Evolutionary conservation across 23 tunicate genomes (phyloP), one percentile per base, ranked within the genome.

Genomic region (Halocynthia aurantium): DNA sequence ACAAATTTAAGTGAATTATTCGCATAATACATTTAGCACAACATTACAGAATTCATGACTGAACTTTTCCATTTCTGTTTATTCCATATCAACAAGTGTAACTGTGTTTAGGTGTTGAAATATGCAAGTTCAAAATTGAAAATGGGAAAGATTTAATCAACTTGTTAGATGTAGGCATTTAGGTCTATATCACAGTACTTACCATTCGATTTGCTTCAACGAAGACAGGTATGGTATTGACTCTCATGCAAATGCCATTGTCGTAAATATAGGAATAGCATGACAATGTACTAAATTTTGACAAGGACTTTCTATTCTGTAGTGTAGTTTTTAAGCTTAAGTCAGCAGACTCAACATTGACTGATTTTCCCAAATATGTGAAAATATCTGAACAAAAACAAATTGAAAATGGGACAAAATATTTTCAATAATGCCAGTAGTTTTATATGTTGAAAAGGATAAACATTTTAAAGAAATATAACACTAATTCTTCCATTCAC

Each of bases 181-280:
- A 58, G 17, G n/a, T 58, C 17, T 13, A 58, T 58, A n/a, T 51
- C 50, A 9, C 61, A 9, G 13, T 21, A 52, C 86, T 52, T 71
- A 91, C 89, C 69, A 80, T 12, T 81, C 97, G 63, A 53, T 91
- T 91, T 6, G 97, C 97, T 81, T 91, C 87, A 17, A 91, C 82
- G 55, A 86, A 91, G 6, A 83, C 31, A 6, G 97, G 70, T n/a
- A 91, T 52, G 60, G 69, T 81, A 76, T 91, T 91, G n/a, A 76
- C 87, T 55, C 82, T 81, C 55, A 91, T 76, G 22, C 75, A 67
- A 62, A 81, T 20, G 13, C 90, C 90, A 9, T 76, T 80, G 10
- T 91, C 97, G 67, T 78, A 81, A 12, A 84, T 57, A 70, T 51
- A 60, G 49, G 88, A 85, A 81, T 84, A 69, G 54, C 85, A 83